These are phyloP conservation scores for Castor canadensis DNA, from an alignment of 2,113 vertebrate genomes.

Conservation along the genomic window DNA sequence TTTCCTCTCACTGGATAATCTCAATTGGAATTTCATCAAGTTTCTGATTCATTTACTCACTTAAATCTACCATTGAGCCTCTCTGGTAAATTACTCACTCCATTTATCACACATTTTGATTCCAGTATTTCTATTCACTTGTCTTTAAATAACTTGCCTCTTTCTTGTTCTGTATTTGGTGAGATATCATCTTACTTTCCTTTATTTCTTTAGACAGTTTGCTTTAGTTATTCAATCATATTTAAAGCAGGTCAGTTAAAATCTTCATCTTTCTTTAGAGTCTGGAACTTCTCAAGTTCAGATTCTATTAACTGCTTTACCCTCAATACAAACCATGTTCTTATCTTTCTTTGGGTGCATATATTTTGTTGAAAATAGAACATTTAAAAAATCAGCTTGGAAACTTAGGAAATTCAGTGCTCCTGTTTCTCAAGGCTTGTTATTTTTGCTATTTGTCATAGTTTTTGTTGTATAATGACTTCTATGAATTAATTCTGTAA, in stretches of 20 bases:
- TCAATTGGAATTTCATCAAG: not conserved
- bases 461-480: not conserved
- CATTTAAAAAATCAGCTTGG: not conserved
- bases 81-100: not conserved
- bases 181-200: not conserved
- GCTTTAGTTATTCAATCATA: not conserved
- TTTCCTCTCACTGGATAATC: not conserved
- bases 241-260: not conserved
- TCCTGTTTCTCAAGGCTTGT: not conserved
- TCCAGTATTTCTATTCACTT: no score
- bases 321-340: no score
- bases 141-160: not conserved
- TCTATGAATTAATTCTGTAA: not conserved
- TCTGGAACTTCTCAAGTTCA: not conserved
- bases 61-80: not conserved
- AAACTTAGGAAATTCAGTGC: not conserved
- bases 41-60: not conserved
- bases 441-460: not conserved
- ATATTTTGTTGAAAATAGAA: not conserved
- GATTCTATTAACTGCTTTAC: not conserved
- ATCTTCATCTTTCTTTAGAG: not conserved
- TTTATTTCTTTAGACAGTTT: not conserved
- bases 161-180: not conserved
- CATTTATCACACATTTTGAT: not conserved
- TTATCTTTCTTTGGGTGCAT: not conserved